A percentile compares a stretch with the other conserved stretches of the same genome.
Conservation (phyloP, 2,797 vertebrate genomes). For the Sternarchorhynchus goeldii region DNA sequence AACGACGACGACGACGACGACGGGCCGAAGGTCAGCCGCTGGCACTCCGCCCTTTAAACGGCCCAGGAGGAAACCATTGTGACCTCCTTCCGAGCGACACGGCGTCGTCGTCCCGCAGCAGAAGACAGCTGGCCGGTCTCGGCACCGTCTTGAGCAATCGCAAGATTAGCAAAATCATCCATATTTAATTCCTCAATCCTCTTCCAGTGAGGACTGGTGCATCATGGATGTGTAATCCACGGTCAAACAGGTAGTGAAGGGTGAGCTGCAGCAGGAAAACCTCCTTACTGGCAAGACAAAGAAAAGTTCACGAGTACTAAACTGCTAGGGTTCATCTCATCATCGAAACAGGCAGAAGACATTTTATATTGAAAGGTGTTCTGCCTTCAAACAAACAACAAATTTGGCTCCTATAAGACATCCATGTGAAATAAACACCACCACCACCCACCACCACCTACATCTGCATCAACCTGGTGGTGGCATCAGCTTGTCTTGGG, state of each 20-base stretch:
- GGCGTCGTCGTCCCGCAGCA: background rate
- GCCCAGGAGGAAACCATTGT: background rate
- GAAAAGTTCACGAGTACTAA: background rate
- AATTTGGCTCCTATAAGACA: no score
- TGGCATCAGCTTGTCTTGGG: constrained; percentile 12
- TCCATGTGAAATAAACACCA: no score
- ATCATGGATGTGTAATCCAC: constrained; percentile 1
- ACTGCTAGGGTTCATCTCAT: no score
- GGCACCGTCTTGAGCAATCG: background rate
- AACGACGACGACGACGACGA: background rate
- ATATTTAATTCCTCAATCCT: constrained; percentile 37
- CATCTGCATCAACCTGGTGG: constrained; percentile 16
- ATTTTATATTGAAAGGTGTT: no score
- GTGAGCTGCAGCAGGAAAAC: background rate
- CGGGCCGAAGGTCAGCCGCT: no score
- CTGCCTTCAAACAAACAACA: no score
- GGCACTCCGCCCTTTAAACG: background rate
- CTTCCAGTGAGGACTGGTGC: background rate
- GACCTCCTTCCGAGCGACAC: background rate
- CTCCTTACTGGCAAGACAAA: background rate
- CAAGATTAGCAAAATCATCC: constrained; percentile 31
- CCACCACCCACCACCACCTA: constrained; percentile 1
- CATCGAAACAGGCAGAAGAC: background rate
- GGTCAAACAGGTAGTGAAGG: background rate
- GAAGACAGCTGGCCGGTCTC: constrained; percentile 17